These are phyloP conservation scores for Tenualosa ilisha DNA, from an alignment of 2,797 vertebrate species.

Conservation along the genomic window DNA sequence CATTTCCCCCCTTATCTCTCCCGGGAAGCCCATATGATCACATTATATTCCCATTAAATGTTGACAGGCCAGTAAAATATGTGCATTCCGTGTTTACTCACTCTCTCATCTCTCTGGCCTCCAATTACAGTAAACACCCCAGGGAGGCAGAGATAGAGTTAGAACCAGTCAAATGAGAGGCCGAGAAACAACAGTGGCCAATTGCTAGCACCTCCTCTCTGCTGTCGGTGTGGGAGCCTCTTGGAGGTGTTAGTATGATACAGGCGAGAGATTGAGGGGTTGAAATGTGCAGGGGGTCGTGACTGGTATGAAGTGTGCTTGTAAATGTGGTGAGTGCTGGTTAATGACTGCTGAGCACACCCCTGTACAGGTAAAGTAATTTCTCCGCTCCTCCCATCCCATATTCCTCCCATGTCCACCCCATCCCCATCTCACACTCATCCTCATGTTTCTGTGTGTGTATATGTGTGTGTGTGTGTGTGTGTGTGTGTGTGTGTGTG, in stretches of 20 bases:
- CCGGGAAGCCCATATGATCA: conserved; percentile 38
- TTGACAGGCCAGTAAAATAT: conserved; percentile 45
- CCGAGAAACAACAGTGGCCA: neutral
- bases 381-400: neutral
- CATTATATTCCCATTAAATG: conserved; percentile 56
- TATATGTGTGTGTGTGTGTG: neutral
- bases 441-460: neutral
- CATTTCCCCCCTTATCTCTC: conserved; percentile 45
- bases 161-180: neutral
- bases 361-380: neutral
- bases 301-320: neutral
- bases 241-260: neutral
- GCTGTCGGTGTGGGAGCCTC: neutral
- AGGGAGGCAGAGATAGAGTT: neutral
- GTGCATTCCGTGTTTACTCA: conserved; percentile 41
- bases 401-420: neutral
- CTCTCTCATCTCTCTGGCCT: neutral
- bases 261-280: conserved; percentile 21
- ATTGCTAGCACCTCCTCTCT: neutral
- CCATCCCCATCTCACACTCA: neutral
- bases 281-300: neutral
- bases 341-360: neutral
- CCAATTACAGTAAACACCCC: conserved; percentile 15
- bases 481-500: neutral
- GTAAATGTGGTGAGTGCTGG: neutral